These are phyloP conservation scores for Drosophila meridiana DNA, from an alignment of 2,888 invertebrate species.

Conservation along the genomic window DNA sequence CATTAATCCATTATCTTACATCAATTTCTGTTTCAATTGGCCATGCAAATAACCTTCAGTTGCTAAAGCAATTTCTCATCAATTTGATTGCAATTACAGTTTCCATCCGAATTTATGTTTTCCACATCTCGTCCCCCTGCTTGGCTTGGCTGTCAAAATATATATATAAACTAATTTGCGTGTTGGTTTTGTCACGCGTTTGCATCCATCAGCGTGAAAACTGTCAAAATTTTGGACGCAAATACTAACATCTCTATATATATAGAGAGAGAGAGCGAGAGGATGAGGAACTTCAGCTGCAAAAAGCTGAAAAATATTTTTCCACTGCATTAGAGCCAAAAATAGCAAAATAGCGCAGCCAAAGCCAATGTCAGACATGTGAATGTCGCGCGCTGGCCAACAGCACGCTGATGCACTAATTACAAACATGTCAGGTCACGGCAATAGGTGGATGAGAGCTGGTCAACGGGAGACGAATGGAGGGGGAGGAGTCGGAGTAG, in stretches of 20 bases:
- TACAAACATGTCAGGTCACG: slow-evolving; percentile 71
- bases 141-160: slow-evolving; percentile 30
- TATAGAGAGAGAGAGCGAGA: not conserved
- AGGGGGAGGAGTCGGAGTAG: not conserved
- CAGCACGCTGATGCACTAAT: slow-evolving; percentile 57
- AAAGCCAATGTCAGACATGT: slow-evolving; percentile 44
- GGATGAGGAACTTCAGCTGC: not conserved
- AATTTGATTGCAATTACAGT: slow-evolving; percentile 19
- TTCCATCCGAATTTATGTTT: slow-evolving; percentile 11
- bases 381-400: slow-evolving; percentile 16
- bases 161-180: slow-evolving; percentile 63
- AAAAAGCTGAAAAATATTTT: slow-evolving; percentile 25
- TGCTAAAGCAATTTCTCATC: slow-evolving; percentile 3
- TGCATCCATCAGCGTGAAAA: slow-evolving; percentile 21
- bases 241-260: slow-evolving; percentile 1
- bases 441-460: slow-evolving; percentile 14
- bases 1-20: not conserved
- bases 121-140: not conserved
- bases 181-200: slow-evolving; percentile 48
- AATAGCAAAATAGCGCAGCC: slow-evolving; percentile 20
- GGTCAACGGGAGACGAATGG: not conserved
- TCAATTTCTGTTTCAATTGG: not conserved
- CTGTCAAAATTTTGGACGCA: slow-evolving; percentile 24
- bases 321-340: slow-evolving; percentile 38
- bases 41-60: not conserved